phyloP scores from a whole-genome alignment of 92 coral and sea anemone genomes.

The Porites divaricata region DNA sequence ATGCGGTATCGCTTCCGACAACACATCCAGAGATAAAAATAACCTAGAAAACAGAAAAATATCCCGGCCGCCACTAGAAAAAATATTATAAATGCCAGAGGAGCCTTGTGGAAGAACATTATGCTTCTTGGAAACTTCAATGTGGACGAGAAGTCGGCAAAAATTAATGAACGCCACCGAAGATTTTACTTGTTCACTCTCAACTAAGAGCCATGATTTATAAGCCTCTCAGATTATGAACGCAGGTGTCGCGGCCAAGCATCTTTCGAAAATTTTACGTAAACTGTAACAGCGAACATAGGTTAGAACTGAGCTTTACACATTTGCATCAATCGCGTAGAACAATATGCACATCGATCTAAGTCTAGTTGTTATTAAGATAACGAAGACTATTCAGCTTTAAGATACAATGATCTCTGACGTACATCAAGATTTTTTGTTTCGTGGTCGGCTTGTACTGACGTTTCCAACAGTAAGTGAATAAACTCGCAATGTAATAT shows the following conservation, averaged over 20 bases:
- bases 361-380: background rate
- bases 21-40: constrained; percentile 50
- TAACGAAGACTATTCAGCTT: background rate
- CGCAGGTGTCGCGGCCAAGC: constrained; percentile 7
- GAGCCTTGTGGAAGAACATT: constrained; percentile 47
- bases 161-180: too few relatives aligned
- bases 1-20: constrained; percentile 43
- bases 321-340: constrained; percentile 9
- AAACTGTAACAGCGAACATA: background rate
- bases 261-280: background rate
- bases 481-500: too few relatives aligned
- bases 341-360: too few relatives aligned
- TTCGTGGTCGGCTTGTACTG: background rate
- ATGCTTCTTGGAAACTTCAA: background rate
- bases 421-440: background rate
- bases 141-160: background rate
- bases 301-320: background rate
- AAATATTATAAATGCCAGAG: constrained; percentile 39
- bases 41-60: constrained; percentile 43
- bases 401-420: background rate
- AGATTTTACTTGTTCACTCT: background rate
- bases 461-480: background rate
- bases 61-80: constrained; percentile 35
- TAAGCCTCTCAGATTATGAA: background rate
- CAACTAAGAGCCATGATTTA: background rate